These are phyloP conservation scores for Amyelois transitella DNA, from an alignment of 1,140 invertebrate genomes.

Conservation along the genomic window DNA sequence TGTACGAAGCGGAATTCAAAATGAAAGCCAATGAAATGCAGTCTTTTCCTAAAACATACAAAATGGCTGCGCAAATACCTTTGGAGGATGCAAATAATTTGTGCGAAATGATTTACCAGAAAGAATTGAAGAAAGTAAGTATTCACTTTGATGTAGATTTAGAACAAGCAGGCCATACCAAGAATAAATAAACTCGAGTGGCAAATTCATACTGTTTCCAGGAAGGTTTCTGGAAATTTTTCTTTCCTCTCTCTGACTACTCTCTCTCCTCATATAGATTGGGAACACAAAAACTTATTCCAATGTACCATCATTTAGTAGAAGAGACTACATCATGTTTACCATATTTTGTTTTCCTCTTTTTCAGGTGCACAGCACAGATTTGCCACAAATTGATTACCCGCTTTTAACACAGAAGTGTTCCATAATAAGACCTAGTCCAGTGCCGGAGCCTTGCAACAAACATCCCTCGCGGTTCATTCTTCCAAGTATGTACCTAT, in stretches of 20 bases:
- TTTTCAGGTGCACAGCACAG: constrained; percentile 27
- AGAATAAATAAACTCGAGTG: too few species aligned
- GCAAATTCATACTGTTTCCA: too few species aligned
- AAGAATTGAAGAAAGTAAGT: constrained; percentile 45
- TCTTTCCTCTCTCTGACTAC: too few species aligned
- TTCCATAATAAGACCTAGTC: constrained; percentile 23
- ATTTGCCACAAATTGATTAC: constrained; percentile 31
- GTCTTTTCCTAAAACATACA: constrained; percentile 37
- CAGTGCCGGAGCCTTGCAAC: constrained; percentile 43
- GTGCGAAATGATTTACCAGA: constrained; percentile 28
- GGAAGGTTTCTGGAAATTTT: too few species aligned
- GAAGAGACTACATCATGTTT: background rate
- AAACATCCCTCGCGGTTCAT: constrained; percentile 50
- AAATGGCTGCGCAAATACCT: constrained; percentile 54
- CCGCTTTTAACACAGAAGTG: constrained; percentile 23
- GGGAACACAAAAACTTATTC: too few species aligned
- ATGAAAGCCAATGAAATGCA: constrained; percentile 32
- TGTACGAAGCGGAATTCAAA: constrained; percentile 50
- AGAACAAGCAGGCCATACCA: too few species aligned
- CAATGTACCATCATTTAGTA: background rate
- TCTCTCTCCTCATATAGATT: too few species aligned
- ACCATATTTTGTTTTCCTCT: too few species aligned
- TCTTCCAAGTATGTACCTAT: constrained; percentile 42
- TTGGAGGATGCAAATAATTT: constrained; percentile 20
- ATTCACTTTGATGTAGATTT: background rate